Evolutionary conservation across 2,113 vertebrate genomes (phyloP).

Genomic region (Stomatorhinus ivindoensis): DNA sequence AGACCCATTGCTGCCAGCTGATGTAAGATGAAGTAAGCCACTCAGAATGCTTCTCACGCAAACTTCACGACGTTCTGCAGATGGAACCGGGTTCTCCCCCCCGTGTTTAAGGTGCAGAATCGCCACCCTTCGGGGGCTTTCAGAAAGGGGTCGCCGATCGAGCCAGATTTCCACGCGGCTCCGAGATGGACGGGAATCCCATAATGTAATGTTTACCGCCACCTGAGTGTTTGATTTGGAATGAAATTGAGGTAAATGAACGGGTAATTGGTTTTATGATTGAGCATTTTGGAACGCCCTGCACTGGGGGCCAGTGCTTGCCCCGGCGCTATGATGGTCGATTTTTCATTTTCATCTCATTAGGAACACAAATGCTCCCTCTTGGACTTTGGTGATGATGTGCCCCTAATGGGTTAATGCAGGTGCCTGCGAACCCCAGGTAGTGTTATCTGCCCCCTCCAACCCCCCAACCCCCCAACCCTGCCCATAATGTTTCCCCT

Average conservation of each 20-base stretch:
- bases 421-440: background rate
- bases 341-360: conserved; percentile 14
- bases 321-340: background rate
- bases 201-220: conserved; percentile 11
- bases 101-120: background rate
- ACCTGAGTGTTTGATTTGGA: conserved; percentile 10
- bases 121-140: background rate
- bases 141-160: background rate
- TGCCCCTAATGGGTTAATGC: conserved; percentile 15
- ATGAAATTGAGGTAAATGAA: conserved; percentile 17
- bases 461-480: conserved; percentile 12
- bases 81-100: background rate
- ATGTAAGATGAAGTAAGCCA: background rate
- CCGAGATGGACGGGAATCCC: background rate
- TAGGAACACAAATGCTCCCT: background rate
- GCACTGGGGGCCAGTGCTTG: background rate
- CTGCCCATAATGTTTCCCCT: conserved; percentile 20
- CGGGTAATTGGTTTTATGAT: conserved; percentile 11
- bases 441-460: conserved; percentile 27
- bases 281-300: background rate
- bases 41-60: background rate
- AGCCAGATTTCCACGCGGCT: background rate
- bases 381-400: background rate
- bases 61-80: background rate
- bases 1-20: background rate